phyloP scores from a whole-genome alignment of 2,888 invertebrate species.

The Ligdia adustata region DNA sequence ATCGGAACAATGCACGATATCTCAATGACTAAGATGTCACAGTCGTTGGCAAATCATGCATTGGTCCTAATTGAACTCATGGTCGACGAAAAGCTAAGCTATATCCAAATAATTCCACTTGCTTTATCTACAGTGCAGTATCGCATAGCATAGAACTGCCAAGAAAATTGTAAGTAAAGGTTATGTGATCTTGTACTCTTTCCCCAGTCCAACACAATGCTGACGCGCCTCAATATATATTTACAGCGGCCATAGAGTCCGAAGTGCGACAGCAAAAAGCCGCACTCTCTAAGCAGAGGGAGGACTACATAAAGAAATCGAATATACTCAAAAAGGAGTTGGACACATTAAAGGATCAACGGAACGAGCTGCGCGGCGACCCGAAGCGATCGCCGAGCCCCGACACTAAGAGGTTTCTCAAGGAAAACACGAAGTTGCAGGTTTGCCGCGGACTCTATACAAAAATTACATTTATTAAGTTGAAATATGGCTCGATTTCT shows the following conservation, averaged over 20 bases:
- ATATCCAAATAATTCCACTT: too few species aligned
- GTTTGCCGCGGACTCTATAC: constrained; percentile 72
- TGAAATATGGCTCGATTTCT: constrained; percentile 5
- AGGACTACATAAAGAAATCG: constrained; percentile 91
- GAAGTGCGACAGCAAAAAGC: constrained; percentile 93
- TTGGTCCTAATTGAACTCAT: too few species aligned
- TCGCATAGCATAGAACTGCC: too few species aligned
- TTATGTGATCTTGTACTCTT: constrained; percentile 40
- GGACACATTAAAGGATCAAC: constrained; percentile 90
- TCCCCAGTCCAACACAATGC: constrained; percentile 33
- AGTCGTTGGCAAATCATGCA: too few species aligned
- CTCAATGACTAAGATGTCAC: too few species aligned
- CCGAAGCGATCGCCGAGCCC: constrained; percentile 88
- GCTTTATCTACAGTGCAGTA: too few species aligned
- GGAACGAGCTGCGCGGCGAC: constrained; percentile 89
- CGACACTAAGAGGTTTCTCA: constrained; percentile 90
- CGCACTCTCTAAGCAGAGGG: constrained; percentile 90
- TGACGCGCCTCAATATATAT: constrained; percentile 30
- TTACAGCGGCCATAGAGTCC: constrained; percentile 88
- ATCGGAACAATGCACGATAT: too few species aligned
- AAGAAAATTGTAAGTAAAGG: too few species aligned
- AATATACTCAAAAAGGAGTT: constrained; percentile 89
- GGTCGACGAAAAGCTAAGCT: too few species aligned
- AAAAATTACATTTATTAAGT: constrained; percentile 11
- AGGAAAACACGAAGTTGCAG: constrained; percentile 93